These are phyloP conservation scores for Nibea coibor DNA, from an alignment of 2,113 vertebrate genomes.

Conservation along the genomic window DNA sequence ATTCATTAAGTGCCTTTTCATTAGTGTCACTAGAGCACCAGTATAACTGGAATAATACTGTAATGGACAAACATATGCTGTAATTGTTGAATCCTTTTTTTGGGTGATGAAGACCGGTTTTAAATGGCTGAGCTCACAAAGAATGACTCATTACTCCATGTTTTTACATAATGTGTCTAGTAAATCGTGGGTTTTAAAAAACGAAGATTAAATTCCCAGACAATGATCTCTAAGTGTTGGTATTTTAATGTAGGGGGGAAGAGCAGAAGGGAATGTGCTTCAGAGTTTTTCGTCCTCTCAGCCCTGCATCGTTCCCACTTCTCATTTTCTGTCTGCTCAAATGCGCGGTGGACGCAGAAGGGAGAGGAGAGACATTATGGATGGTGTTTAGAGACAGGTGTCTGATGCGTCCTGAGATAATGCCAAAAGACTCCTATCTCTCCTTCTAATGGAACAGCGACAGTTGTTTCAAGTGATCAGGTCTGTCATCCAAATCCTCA, in stretches of 20 bases:
- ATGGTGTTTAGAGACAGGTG: conserved; percentile 79
- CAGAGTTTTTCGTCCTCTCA: conserved; percentile 13
- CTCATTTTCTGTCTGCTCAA: conserved; percentile 53
- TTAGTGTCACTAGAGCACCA: conserved; percentile 73
- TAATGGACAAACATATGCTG: conserved; percentile 72
- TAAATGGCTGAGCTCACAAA: conserved; percentile 47
- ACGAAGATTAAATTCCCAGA: conserved; percentile 38
- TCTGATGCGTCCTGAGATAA: conserved; percentile 79
- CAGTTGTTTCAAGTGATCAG: conserved; percentile 79
- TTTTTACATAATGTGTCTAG: conserved; percentile 55
- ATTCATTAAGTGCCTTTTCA: conserved; percentile 80
- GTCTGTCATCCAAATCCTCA: conserved; percentile 73
- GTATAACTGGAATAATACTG: conserved; percentile 70
- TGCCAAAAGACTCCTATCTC: conserved; percentile 73
- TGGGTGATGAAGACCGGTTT: conserved; percentile 42
- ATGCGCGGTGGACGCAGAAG: conserved; percentile 42
- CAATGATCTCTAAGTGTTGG: conserved; percentile 57
- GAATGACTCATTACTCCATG: conserved; percentile 46
- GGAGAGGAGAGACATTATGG: conserved; percentile 63
- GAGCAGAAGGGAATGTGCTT: conserved; percentile 22
- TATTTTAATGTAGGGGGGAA: conserved; percentile 39
- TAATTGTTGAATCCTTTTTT: conserved; percentile 60
- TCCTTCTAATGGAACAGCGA: conserved; percentile 74
- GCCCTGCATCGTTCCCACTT: conserved; percentile 24
- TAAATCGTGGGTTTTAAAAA: conserved; percentile 55